Conservation (phyloP, 2,797 vertebrate species). For the Clarias laeviceps region DNA sequence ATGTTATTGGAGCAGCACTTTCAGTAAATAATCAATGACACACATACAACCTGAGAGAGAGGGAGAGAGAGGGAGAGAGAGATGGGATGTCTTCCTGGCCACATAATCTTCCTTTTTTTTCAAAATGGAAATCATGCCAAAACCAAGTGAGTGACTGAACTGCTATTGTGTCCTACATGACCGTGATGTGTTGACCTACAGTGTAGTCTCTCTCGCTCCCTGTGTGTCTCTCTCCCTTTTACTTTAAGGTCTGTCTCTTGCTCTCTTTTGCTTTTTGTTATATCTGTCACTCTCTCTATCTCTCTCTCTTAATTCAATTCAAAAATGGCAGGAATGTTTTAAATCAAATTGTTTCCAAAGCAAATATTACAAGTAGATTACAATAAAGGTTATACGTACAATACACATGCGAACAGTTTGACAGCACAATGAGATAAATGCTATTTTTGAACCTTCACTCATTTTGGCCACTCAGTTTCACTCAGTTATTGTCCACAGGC, state of each 20-base stretch:
- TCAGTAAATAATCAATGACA: neutral
- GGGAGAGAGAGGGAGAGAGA: neutral
- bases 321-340: no score
- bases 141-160: constrained; percentile 33
- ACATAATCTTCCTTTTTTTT: constrained; percentile 41
- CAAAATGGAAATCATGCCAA: constrained; percentile 23
- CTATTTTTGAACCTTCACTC: no score
- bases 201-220: neutral
- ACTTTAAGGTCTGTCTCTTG: no score
- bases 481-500: no score
- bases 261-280: neutral
- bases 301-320: neutral
- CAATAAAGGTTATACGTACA: no score
- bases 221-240: neutral
- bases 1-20: neutral
- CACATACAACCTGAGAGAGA: neutral
- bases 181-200: constrained; percentile 16
- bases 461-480: no score
- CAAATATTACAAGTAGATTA: no score
- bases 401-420: no score
- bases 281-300: no score
- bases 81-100: neutral
- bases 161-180: constrained; percentile 38
- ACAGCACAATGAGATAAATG: no score
- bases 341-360: no score